A percentile compares a stretch with the other conserved stretches of the same genome.
Evolutionary conservation across 2,888 invertebrate genomes (phyloP).

Genomic region (Pyralis farinalis): DNA sequence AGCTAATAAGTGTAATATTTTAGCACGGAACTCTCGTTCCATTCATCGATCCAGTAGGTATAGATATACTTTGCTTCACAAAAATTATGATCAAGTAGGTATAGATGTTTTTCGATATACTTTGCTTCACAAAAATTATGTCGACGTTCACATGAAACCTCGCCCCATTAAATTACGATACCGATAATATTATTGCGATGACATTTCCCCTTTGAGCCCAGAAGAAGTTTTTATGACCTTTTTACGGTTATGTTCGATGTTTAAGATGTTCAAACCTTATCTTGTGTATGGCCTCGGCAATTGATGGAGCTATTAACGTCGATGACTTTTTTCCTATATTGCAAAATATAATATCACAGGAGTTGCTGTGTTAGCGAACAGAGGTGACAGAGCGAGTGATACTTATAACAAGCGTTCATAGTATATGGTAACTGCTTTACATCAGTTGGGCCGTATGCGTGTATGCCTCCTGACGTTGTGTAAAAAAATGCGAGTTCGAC

Average conservation of each 20-base stretch:
- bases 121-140: slow-evolving; percentile 15
- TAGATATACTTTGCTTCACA: no score
- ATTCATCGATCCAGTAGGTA: no score
- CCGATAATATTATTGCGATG: slow-evolving; percentile 26
- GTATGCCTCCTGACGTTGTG: no score
- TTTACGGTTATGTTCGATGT: slow-evolving; percentile 24
- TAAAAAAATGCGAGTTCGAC: no score
- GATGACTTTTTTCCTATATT: not conserved
- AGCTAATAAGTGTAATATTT: no score
- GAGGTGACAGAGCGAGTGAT: no score
- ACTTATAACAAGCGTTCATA: no score
- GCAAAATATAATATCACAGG: not conserved
- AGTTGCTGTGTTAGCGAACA: no score
- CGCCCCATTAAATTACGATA: slow-evolving; percentile 24
- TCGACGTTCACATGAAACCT: slow-evolving; percentile 21
- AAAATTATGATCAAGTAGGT: no score
- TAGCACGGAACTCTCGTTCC: no score
- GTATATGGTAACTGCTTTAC: no score
- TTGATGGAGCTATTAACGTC: slow-evolving; percentile 11
- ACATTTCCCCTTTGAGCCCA: slow-evolving; percentile 23
- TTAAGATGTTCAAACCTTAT: slow-evolving; percentile 19
- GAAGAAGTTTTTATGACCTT: slow-evolving; percentile 20
- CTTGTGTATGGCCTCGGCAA: slow-evolving; percentile 19
- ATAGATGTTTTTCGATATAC: not conserved
- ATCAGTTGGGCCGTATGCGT: no score